Conservation (phyloP, 2,113 vertebrate species). For the Blennius ocellaris region DNA sequence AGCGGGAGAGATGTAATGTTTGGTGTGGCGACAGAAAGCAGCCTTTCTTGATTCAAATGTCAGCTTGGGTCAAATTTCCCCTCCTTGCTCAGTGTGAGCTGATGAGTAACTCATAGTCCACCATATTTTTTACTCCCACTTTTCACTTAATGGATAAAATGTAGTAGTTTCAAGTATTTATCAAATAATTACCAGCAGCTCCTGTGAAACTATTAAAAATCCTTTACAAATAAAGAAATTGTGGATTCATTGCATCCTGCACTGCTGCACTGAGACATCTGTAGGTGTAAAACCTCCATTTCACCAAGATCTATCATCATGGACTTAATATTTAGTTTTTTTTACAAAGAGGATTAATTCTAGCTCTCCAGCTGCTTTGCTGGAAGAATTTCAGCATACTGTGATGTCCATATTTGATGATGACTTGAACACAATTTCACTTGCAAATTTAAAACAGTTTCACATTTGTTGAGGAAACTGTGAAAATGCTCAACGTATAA, state of each 20-base stretch:
- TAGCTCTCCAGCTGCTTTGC: background rate
- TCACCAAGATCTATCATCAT: background rate
- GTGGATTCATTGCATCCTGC: background rate
- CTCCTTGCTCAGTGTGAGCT: too few species aligned
- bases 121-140: fast-evolving
- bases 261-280: background rate
- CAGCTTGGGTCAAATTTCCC: background rate
- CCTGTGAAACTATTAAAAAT: too few species aligned
- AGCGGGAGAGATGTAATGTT: background rate
- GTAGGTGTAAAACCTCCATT: background rate
- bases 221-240: background rate
- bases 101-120: background rate
- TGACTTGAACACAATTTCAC: background rate
- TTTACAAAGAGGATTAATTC: background rate
- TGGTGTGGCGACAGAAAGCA: background rate
- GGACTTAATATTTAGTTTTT: background rate
- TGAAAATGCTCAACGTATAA: too few species aligned
- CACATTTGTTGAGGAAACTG: too few species aligned
- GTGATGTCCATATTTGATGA: background rate
- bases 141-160: background rate
- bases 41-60: background rate
- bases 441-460: background rate
- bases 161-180: background rate
- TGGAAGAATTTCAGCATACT: background rate
- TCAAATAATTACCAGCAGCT: background rate